These are phyloP conservation scores for Maccullochella peelii DNA, from an alignment of 2,113 vertebrate genomes.

Conservation along the genomic window DNA sequence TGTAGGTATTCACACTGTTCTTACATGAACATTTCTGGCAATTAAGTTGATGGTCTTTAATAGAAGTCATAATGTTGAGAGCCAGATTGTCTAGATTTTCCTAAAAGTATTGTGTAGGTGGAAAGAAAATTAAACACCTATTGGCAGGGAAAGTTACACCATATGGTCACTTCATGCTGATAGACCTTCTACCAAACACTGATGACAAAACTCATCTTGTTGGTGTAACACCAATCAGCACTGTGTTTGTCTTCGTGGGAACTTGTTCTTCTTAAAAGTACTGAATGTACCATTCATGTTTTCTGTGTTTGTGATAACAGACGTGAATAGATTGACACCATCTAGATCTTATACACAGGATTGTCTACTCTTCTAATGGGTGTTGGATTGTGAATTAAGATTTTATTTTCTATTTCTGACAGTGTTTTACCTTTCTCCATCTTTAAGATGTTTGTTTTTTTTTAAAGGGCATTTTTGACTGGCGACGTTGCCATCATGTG, in stretches of 20 bases:
- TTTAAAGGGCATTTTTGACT: not conserved
- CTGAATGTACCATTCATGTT: no score
- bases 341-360: not conserved
- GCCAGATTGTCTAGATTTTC: not conserved
- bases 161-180: constrained; percentile 55
- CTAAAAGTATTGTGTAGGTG: constrained; percentile 1
- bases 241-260: not conserved
- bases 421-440: not conserved
- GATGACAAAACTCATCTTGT: not conserved
- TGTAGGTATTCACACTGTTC: constrained; percentile 31
- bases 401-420: not conserved
- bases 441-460: not conserved
- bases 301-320: not conserved
- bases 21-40: not conserved
- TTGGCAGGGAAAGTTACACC: constrained; percentile 30
- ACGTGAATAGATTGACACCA: not conserved
- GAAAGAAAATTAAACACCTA: constrained; percentile 26
- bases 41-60: not conserved
- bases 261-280: not conserved
- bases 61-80: not conserved
- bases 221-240: not conserved
- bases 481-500: not conserved
- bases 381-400: not conserved
- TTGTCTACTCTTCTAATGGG: not conserved
- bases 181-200: constrained; percentile 10